phyloP scores from a whole-genome alignment of 2,797 vertebrate species.

The Cirrhinus molitorella region DNA sequence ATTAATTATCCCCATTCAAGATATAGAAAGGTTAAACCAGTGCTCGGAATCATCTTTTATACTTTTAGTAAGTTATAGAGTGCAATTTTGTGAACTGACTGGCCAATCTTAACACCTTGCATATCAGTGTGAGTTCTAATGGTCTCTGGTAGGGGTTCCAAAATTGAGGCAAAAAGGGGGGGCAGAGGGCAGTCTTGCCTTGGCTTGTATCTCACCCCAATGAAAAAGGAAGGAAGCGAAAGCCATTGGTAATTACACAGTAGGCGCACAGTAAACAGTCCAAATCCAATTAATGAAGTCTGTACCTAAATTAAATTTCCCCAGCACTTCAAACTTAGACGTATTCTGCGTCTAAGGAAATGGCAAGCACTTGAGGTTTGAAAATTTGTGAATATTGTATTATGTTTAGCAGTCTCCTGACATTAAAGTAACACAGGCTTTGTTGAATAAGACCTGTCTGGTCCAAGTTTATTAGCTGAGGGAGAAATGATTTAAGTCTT shows the following conservation, averaged over 20 bases:
- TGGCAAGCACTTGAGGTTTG: background rate
- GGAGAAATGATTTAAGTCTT: background rate
- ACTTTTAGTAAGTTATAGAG: background rate
- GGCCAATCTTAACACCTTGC: no score
- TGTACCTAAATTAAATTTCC: background rate
- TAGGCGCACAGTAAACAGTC: background rate
- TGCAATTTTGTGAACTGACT: background rate
- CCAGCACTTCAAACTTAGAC: background rate
- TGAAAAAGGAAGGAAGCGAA: no score
- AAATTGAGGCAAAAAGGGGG: no score
- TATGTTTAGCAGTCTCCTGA: background rate
- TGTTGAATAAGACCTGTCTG: conserved; percentile 10
- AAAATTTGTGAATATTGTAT: background rate
- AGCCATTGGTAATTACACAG: background rate
- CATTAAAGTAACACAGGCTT: background rate
- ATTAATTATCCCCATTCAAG: no score
- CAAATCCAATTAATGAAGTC: background rate
- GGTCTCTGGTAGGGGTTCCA: no score
- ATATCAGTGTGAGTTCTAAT: no score
- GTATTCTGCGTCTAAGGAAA: background rate
- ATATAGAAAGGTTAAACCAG: no score
- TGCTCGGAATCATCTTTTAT: no score
- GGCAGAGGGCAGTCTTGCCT: no score
- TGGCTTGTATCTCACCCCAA: no score
- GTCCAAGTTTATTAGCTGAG: background rate